Percentiles rank a stretch among this genome's conserved stretches.
phyloP scores from a whole-genome alignment of 1,140 invertebrate species.

The Wasmannia auropunctata region DNA sequence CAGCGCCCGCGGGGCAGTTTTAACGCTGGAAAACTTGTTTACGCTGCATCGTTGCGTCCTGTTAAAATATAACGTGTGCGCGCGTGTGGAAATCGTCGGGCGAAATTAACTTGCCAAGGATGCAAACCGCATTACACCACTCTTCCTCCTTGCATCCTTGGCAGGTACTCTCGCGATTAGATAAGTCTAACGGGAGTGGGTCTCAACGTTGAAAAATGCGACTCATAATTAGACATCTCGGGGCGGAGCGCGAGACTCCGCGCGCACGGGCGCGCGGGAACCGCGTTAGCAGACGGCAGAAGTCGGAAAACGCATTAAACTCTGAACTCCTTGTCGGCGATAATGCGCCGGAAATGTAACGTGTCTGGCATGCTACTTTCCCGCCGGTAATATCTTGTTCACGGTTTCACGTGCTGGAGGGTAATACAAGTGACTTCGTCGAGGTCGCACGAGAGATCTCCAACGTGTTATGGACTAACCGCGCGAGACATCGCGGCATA shows the following conservation, averaged over 20 bases:
- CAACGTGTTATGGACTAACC: not conserved
- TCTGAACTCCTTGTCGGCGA: constrained; percentile 47
- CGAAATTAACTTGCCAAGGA: constrained; percentile 37
- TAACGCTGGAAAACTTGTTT: constrained; percentile 48
- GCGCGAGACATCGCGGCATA: not conserved
- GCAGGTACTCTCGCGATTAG: not conserved
- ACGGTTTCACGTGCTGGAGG: constrained; percentile 34
- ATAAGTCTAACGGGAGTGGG: not conserved
- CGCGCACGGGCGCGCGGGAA: too few species aligned
- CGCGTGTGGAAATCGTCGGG: constrained; percentile 1
- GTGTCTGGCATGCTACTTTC: constrained; percentile 44
- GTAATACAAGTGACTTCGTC: constrained; percentile 39
- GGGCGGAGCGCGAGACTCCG: not conserved
- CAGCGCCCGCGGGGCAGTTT: constrained; percentile 42
- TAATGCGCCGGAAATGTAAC: constrained; percentile 60
- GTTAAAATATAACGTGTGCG: constrained; percentile 36
- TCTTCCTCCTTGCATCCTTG: not conserved
- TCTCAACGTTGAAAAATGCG: constrained; percentile 43
- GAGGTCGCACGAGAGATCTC: constrained; percentile 18
- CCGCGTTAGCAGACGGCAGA: constrained; percentile 21
- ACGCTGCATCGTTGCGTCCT: not conserved
- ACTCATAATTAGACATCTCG: constrained; percentile 38
- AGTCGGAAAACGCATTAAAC: constrained; percentile 59
- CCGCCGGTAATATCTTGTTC: constrained; percentile 52
- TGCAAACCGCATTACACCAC: constrained; percentile 8